Base-by-base conservation (phyloP, 2,797 vertebrate genomes). In the Anisognathus igniventris region DNA sequence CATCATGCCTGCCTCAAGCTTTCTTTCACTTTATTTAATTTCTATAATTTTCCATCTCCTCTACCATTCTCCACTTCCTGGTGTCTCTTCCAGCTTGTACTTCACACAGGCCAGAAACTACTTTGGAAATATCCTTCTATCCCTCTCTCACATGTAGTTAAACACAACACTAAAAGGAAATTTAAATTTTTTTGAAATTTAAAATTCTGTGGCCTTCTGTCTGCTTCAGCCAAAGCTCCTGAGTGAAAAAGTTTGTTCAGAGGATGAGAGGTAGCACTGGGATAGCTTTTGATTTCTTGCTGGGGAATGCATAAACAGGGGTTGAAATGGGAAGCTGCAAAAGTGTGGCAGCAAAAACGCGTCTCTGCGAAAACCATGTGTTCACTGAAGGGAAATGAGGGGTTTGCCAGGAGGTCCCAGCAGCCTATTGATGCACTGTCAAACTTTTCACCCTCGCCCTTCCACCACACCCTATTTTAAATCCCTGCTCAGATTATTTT, bases 401-500 rank as follows among this genome's bases (percentile, higher is more conserved):
- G 21, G 48, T 73, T 77, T 91, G 61, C 86, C 89, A 93, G 89
- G 31, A 94, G 83, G 70, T 96, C 67, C 62, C 82, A 91, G 67
- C 14, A 5, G 21, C 40, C 54, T 81, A 58, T 68, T 94, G 78
- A 89, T 78, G 76, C 12, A 7, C 35, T 5, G 12, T 84, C 90
- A 97, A 93, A 95, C 92, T 95, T 64, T 95, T 94, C 94, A 91
- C 93, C 94, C 48, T 95, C 0, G 1, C 72, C 1, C 1, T 86
- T 89, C 56, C 60, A 77, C 81, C 95, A 94, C 94, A 94, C 95
- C 95, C 93, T 45, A 51, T 92, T 94, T 90, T 87, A 95, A 94
- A 74, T 72, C 89, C 45, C 40, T 35, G n/a, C 57, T 95, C 57
- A 22, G 70, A 78, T 94, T 96, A 77, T 88, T 95, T 81, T 94